These are phyloP conservation scores for Gallinago media DNA, from an alignment of 2,113 vertebrate species.

Conservation along the genomic window DNA sequence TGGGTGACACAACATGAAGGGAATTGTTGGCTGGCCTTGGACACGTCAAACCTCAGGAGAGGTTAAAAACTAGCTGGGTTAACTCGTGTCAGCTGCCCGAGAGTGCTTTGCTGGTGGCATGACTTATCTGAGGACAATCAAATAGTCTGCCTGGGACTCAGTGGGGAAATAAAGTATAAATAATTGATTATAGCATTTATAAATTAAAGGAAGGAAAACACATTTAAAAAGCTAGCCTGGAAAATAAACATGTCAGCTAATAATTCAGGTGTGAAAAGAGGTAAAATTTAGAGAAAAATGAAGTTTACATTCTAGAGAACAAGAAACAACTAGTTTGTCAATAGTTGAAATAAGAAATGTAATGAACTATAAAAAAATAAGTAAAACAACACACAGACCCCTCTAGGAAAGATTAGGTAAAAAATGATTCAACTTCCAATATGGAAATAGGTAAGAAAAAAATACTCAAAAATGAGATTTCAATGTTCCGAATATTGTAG, in stretches of 20 bases:
- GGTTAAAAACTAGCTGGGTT: not conserved
- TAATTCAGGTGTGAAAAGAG: constrained; percentile 17
- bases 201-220: constrained; percentile 72
- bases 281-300: not conserved
- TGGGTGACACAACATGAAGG: not conserved
- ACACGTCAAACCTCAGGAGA: constrained; percentile 9
- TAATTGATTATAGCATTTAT: constrained; percentile 74
- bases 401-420: not conserved
- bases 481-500: not conserved
- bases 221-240: constrained; percentile 66
- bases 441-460: not conserved
- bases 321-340: not conserved
- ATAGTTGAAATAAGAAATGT: not conserved
- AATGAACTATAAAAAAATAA: not conserved
- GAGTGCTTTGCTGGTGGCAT: constrained; percentile 27
- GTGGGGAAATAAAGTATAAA: constrained; percentile 71
- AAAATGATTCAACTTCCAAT: not conserved
- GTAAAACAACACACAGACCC: not conserved
- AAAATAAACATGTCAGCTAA: constrained; percentile 61
- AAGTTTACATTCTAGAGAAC: not conserved
- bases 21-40: not conserved
- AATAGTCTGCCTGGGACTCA: constrained; percentile 49
- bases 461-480: not conserved
- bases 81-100: constrained; percentile 55
- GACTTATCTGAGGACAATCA: constrained; percentile 60